Percentiles rank a stretch among this genome's conserved stretches.
Conservation (phyloP, 2,113 vertebrate species). For the Ardeotis arabs region DNA sequence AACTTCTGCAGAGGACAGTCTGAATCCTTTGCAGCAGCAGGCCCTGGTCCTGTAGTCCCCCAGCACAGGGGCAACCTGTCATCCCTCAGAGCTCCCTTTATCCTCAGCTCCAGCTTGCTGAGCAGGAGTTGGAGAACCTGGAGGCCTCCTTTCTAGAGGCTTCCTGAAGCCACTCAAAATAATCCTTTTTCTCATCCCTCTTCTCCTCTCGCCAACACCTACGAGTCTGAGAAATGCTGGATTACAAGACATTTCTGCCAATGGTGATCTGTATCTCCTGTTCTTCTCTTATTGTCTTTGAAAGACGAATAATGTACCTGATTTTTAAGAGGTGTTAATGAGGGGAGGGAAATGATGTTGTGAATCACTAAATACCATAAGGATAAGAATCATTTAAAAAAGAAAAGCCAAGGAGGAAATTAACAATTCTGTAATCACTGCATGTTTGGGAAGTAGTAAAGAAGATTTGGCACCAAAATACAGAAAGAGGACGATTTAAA, state of each 20-base stretch:
- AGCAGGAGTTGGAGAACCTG: accelerated
- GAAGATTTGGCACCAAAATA: not conserved
- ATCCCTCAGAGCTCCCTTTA: not conserved
- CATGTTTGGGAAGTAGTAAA: not conserved
- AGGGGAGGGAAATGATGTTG: not conserved
- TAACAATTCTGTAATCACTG: not conserved
- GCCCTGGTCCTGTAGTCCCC: not conserved
- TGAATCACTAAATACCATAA: not conserved
- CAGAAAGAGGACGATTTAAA: not conserved
- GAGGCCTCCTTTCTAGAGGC: conserved; percentile 18
- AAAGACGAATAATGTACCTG: not conserved
- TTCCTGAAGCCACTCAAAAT: not conserved
- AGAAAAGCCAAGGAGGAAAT: not conserved
- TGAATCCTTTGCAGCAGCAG: not conserved
- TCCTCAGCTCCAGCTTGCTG: not conserved
- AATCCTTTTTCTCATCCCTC: not conserved
- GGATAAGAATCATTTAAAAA: not conserved
- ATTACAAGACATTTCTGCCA: not conserved
- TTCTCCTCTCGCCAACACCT: not conserved
- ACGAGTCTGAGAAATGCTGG: not conserved
- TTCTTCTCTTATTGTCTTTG: not conserved
- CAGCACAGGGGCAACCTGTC: not conserved
- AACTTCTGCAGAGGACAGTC: not conserved
- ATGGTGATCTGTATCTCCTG: not conserved
- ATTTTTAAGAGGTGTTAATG: not conserved